Base-by-base conservation (phyloP, 1,140 invertebrate genomes). In the Ostrea denselamellosa region DNA sequence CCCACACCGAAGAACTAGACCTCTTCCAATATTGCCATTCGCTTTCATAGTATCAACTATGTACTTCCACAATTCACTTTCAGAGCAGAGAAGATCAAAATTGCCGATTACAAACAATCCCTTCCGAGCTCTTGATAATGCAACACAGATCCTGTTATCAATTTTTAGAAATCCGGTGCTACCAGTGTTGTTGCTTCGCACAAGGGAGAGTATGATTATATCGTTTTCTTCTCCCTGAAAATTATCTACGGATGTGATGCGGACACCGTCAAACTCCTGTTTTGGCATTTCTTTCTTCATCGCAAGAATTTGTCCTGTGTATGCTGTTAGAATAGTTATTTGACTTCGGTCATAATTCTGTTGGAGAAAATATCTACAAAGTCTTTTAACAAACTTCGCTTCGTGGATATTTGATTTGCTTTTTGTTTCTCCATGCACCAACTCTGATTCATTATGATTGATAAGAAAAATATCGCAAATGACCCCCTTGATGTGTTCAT, bases 201-300 rank as follows among this genome's bases (percentile, higher is more conserved):
- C 97, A 8, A 98, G 94, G 0, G 98, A 98, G 9, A 98, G 92
- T 4, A 98, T 91, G 87, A 98, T 97, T 54, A 98, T 98, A 90
- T 97, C 96, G 58, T 96, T 97, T 94, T 98, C 98, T 93, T 98
- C 97, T 0, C 98, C 97, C 95, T 95, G 93, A 86, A 91, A 95
- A 89, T 97, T 98, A 93, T 98, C 98, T 0, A 98, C 96, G 8
- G 96, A 96, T 58, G 96, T 96, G 25, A 98, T 96, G 85, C 92
- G 85, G 5, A 95, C 91, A 17, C 90, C 91, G 86, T 92, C 87
- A 25, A 89, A 90, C 12, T 89, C 83, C 10, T 89, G 58, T 58
- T 92, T 92, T n/a, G 93, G 91, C 92, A 94, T 93, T 52, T 92
- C 84, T 51, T 91, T 93, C 53, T 91, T 90, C 0, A 95, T n/a